Conservation (phyloP, 2,113 vertebrate species). For the Halcyon senegalensis region DNA sequence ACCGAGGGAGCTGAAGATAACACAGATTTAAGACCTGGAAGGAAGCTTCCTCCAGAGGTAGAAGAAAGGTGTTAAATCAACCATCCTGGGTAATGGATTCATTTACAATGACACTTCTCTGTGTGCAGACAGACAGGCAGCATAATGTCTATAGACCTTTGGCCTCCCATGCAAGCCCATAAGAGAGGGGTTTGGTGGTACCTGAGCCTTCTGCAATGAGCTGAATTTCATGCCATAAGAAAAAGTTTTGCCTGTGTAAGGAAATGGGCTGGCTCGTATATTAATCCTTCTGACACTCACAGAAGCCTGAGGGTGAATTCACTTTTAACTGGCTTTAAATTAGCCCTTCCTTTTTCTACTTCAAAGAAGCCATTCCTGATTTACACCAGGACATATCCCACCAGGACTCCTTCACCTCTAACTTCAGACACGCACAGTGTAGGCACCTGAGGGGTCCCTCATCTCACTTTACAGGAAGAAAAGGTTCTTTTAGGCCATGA, state of each 20-base stretch:
- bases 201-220: neutral
- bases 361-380: neutral
- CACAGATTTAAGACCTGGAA: conserved; percentile 21
- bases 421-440: neutral
- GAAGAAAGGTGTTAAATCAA: conserved; percentile 45
- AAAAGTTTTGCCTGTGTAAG: neutral
- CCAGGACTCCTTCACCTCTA: neutral
- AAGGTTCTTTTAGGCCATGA: neutral
- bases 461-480: neutral
- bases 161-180: neutral
- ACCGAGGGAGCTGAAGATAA: neutral
- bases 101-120: neutral
- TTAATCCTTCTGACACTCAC: neutral
- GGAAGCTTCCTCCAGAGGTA: conserved; percentile 10
- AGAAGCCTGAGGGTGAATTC: neutral
- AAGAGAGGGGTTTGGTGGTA: neutral
- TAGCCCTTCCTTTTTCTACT: neutral
- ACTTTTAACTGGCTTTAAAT: conserved; percentile 29
- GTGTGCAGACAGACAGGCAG: neutral
- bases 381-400: neutral
- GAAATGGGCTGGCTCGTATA: neutral
- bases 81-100: neutral
- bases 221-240: neutral
- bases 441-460: neutral
- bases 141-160: neutral